Percentiles rank a stretch among this genome's conserved stretches.
These are phyloP conservation scores for Scaptomyza reducta DNA, from an alignment of 2,888 invertebrate genomes.

Conservation along the genomic window DNA sequence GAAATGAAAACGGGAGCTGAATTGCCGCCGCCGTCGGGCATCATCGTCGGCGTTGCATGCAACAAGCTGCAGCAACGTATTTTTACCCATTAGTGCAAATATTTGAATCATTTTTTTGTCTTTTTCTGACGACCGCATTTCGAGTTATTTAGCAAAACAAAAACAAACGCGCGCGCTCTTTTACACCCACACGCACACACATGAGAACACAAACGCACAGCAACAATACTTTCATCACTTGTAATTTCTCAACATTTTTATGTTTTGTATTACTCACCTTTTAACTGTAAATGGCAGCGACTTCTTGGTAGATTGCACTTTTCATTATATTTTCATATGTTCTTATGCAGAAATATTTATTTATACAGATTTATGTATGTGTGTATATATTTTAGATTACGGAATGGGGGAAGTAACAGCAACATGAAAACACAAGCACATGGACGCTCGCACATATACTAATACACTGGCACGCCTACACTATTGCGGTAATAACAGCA, in stretches of 20 bases:
- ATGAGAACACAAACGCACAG: slow-evolving; percentile 15
- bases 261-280: slow-evolving; percentile 58
- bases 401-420: slow-evolving; percentile 54
- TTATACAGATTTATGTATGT: slow-evolving; percentile 7
- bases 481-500: slow-evolving; percentile 46
- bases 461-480: slow-evolving; percentile 37
- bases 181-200: slow-evolving; percentile 34
- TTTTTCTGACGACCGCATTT: slow-evolving; percentile 57
- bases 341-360: slow-evolving; percentile 38
- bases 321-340: slow-evolving; percentile 33
- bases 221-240: slow-evolving; percentile 54
- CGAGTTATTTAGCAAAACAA: slow-evolving; percentile 50
- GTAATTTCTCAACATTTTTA: slow-evolving; percentile 43
- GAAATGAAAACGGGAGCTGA: slow-evolving; percentile 60
- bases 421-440: slow-evolving; percentile 68
- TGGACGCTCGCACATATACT: slow-evolving; percentile 34
- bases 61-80: slow-evolving; percentile 65
- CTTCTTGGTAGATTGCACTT: slow-evolving; percentile 18
- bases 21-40: slow-evolving; percentile 28
- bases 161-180: slow-evolving; percentile 48
- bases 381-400: slow-evolving; percentile 25
- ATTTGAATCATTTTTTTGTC: slow-evolving; percentile 52
- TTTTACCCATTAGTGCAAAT: slow-evolving; percentile 68
- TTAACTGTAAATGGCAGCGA: slow-evolving; percentile 41
- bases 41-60: slow-evolving; percentile 52